Evolutionary conservation across 1,140 invertebrate genomes (phyloP).

Genomic region (Orius laevigatus): DNA sequence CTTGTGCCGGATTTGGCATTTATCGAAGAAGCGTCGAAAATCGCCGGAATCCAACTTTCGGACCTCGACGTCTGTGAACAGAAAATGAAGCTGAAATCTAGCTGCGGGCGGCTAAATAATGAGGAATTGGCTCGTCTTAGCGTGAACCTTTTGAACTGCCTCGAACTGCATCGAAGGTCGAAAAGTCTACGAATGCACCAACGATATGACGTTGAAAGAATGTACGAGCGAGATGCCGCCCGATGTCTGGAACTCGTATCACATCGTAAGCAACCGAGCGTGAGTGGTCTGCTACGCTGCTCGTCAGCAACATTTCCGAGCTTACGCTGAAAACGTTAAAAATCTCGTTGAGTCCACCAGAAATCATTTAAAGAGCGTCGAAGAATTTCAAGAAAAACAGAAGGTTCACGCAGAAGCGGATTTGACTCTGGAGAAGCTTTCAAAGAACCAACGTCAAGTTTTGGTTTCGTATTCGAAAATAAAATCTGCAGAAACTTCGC

Average conservation of each 20-base stretch:
- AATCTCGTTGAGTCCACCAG: constrained; percentile 31
- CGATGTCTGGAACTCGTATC: constrained; percentile 53
- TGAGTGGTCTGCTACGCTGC: constrained; percentile 47
- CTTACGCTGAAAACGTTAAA: constrained; percentile 48
- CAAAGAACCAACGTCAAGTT: too few species aligned
- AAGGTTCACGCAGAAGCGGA: too few species aligned
- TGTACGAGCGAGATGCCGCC: constrained; percentile 50
- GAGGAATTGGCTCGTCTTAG: constrained; percentile 49
- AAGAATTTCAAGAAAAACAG: too few species aligned
- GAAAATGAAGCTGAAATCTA: constrained; percentile 37
- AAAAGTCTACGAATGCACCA: constrained; percentile 38
- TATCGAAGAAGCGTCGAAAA: constrained; percentile 38
- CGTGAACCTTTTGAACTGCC: constrained; percentile 52
- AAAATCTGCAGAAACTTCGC: too few species aligned
- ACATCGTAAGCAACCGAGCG: constrained; percentile 49
- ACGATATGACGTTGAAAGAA: constrained; percentile 40
- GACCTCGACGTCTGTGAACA: constrained; percentile 47
- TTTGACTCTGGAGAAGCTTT: too few species aligned
- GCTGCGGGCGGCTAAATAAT: constrained; percentile 40
- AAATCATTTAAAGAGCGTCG: too few species aligned
- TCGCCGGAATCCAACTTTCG: constrained; percentile 36
- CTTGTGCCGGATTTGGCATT: constrained; percentile 45
- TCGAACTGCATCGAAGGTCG: constrained; percentile 44
- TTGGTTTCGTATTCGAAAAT: too few species aligned
- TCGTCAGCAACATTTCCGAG: constrained; percentile 45